Conservation (phyloP, 2,113 vertebrate genomes). For the Hemicordylus capensis region DNA sequence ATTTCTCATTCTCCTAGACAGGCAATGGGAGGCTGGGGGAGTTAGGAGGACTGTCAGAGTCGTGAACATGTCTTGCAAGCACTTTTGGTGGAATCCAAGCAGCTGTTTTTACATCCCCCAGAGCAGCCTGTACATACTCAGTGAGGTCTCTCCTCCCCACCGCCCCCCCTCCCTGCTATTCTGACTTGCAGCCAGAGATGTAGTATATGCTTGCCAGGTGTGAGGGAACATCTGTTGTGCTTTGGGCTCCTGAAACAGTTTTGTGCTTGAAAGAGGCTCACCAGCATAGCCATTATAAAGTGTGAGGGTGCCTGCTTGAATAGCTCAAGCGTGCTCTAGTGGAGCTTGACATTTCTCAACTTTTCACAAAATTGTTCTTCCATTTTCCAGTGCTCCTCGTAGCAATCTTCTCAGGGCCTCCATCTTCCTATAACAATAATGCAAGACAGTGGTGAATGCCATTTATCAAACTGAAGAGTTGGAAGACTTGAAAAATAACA, state of each 20-base stretch:
- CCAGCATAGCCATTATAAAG: background rate
- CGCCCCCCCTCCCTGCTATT: too few relatives aligned
- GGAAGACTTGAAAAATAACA: background rate
- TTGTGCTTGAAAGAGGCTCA: background rate
- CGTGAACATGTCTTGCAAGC: background rate
- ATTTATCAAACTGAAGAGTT: background rate
- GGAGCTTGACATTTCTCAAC: background rate
- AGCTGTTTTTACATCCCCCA: background rate
- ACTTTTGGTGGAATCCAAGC: background rate
- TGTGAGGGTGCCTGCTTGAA: background rate
- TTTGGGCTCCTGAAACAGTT: background rate
- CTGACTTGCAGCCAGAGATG: background rate
- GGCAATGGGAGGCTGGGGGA: background rate
- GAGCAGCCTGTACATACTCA: background rate
- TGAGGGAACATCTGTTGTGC: background rate
- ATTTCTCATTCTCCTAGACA: background rate
- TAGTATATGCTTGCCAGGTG: background rate
- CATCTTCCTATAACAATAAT: background rate
- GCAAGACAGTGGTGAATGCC: background rate
- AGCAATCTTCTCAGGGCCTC: background rate
- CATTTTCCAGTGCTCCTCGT: background rate
- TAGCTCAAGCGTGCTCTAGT: background rate
- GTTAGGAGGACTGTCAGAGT: background rate
- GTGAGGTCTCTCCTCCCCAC: background rate
- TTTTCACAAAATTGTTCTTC: background rate